A percentile compares a stretch with the other conserved stretches of the same genome.
These are phyloP conservation scores for Triplophysa yarkandensis DNA, from an alignment of 2,797 vertebrate genomes.

Conservation along the genomic window DNA sequence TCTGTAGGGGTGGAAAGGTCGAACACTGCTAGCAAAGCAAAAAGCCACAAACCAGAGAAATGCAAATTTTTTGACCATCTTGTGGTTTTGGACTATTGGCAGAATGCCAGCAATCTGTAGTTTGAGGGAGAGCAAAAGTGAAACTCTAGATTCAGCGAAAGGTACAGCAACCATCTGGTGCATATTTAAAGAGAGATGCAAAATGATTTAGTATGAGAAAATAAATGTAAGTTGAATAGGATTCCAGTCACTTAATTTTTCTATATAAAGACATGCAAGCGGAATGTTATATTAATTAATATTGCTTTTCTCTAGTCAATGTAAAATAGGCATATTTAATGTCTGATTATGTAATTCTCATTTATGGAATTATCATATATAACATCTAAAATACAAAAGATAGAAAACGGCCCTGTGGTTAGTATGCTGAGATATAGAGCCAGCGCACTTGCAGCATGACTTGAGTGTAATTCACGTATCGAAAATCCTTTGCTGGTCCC, in stretches of 20 bases:
- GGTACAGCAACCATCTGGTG: constrained; percentile 44
- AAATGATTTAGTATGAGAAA: constrained; percentile 38
- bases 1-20: constrained; percentile 22
- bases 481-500: too few relatives aligned
- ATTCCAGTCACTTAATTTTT: constrained; percentile 7
- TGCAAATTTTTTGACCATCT: constrained; percentile 22
- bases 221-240: constrained; percentile 21
- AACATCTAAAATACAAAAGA: too few relatives aligned
- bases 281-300: too few relatives aligned
- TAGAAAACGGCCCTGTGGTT: too few relatives aligned
- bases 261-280: constrained; percentile 4
- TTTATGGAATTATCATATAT: too few relatives aligned
- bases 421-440: too few relatives aligned
- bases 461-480: too few relatives aligned
- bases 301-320: too few relatives aligned
- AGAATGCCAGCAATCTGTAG: constrained; percentile 39
- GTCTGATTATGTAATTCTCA: too few relatives aligned
- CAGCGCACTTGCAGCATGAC: too few relatives aligned
- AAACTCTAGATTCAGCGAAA: constrained; percentile 29
- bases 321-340: background rate
- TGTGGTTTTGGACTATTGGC: constrained; percentile 26
- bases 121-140: constrained; percentile 28
- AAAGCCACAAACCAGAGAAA: constrained; percentile 19
- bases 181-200: constrained; percentile 39
- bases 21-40: constrained; percentile 16